A percentile compares a stretch with the other conserved stretches of the same genome.
Evolutionary conservation across 1,140 invertebrate species (phyloP).

Genomic region (Cyclina sinensis): DNA sequence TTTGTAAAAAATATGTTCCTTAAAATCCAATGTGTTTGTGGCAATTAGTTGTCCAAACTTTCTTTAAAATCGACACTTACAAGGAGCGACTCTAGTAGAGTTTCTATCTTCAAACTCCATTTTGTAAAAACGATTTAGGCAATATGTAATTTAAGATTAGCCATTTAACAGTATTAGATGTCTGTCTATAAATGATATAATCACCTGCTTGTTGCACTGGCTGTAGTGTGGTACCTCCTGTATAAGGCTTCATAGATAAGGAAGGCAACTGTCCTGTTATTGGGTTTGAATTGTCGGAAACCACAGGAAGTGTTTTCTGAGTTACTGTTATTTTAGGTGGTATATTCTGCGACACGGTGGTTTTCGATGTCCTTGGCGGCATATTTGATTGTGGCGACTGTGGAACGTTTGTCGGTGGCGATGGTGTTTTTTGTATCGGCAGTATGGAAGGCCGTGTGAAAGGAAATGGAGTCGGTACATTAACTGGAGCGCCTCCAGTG

Average conservation of each 20-base stretch:
- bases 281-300: neutral
- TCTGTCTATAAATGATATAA: too few relatives aligned
- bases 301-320: neutral
- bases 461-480: conserved; percentile 46
- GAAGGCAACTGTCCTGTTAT: neutral
- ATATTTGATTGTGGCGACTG: neutral
- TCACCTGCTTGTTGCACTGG: neutral
- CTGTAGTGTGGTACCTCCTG: neutral
- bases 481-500: conserved; percentile 26
- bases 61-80: too few relatives aligned
- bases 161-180: too few relatives aligned
- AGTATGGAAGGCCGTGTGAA: conserved; percentile 33
- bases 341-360: neutral
- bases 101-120: too few relatives aligned
- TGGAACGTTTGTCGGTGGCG: neutral
- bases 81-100: too few relatives aligned
- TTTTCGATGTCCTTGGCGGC: neutral
- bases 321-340: neutral
- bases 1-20: too few relatives aligned
- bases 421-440: conserved; percentile 34
- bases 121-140: too few relatives aligned
- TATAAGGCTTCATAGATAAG: neutral
- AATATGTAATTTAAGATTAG: too few relatives aligned
- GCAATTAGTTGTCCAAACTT: too few relatives aligned
- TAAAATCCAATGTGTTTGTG: too few relatives aligned